Evolutionary conservation across 2,888 invertebrate genomes (phyloP).

Genomic region (Fabriciana adippe): DNA sequence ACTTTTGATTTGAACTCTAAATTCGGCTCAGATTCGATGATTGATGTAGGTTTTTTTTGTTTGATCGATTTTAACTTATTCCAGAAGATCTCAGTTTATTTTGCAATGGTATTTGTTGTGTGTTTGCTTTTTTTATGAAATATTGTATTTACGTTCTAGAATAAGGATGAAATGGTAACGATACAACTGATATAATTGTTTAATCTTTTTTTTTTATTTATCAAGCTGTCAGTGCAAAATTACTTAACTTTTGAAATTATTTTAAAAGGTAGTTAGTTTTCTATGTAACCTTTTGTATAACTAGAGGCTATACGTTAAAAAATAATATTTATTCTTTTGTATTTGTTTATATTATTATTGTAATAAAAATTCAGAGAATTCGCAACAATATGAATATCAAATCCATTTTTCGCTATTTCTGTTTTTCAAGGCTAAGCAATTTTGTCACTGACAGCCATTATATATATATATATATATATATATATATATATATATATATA

Average conservation of each 20-base stretch:
- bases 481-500: neutral
- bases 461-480: neutral
- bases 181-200: constrained; percentile 14
- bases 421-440: neutral
- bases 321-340: too few relatives aligned
- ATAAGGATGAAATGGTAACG: constrained; percentile 33
- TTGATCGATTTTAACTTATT: constrained; percentile 37
- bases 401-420: too few relatives aligned
- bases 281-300: too few relatives aligned
- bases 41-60: constrained; percentile 25
- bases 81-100: constrained; percentile 56
- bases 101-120: constrained; percentile 44
- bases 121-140: constrained; percentile 30
- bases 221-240: neutral
- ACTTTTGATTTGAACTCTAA: neutral
- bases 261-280: too few relatives aligned
- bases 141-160: constrained; percentile 36
- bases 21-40: constrained; percentile 19
- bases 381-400: too few relatives aligned
- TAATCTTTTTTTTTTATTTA: neutral
- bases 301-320: too few relatives aligned
- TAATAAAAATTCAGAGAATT: too few relatives aligned
- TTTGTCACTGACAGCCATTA: neutral
- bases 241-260: neutral
- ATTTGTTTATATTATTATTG: too few relatives aligned